Evolutionary conservation across 2,888 invertebrate species (phyloP).

Genomic region (Eristalis intricaria): DNA sequence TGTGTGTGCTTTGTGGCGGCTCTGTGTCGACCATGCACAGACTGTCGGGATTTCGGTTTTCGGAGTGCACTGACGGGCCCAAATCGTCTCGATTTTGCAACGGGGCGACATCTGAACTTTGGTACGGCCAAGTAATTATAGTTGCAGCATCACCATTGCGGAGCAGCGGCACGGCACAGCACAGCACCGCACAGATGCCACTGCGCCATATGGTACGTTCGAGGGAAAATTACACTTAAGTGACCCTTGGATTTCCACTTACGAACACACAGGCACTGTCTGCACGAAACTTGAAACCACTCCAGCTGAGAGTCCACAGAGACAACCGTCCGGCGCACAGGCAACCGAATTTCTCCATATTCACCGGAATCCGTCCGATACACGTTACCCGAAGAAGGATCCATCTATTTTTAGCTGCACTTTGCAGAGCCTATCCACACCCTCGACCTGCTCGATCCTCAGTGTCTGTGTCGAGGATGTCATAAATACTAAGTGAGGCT

Average conservation of each 20-base stretch:
- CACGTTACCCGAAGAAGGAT: constrained; percentile 36
- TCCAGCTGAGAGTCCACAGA: constrained; percentile 29
- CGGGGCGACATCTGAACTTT: constrained; percentile 68
- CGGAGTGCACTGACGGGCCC: constrained; percentile 21
- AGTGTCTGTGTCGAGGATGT: constrained; percentile 42
- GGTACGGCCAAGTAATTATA: constrained; percentile 63
- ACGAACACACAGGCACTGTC: constrained; percentile 16
- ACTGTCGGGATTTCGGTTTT: not conserved
- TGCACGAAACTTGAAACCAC: constrained; percentile 63
- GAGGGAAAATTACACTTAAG: constrained; percentile 67
- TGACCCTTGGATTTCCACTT: constrained; percentile 68
- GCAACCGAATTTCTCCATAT: constrained; percentile 17
- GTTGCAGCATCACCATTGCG: constrained; percentile 46
- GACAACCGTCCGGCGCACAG: constrained; percentile 51
- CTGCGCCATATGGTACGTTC: constrained; percentile 64
- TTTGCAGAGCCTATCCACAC: constrained; percentile 21
- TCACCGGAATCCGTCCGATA: constrained; percentile 25
- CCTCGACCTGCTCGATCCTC: constrained; percentile 1
- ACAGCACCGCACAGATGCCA: constrained; percentile 48
- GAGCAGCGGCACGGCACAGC: constrained; percentile 6
- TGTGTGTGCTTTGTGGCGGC: not conserved
- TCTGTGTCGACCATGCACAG: not conserved
- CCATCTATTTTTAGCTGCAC: constrained; percentile 58
- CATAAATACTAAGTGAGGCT: constrained; percentile 63
- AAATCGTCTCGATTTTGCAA: constrained; percentile 51